Conservation (phyloP, 1,140 invertebrate genomes). For the Drosophila lacteicornis region DNA sequence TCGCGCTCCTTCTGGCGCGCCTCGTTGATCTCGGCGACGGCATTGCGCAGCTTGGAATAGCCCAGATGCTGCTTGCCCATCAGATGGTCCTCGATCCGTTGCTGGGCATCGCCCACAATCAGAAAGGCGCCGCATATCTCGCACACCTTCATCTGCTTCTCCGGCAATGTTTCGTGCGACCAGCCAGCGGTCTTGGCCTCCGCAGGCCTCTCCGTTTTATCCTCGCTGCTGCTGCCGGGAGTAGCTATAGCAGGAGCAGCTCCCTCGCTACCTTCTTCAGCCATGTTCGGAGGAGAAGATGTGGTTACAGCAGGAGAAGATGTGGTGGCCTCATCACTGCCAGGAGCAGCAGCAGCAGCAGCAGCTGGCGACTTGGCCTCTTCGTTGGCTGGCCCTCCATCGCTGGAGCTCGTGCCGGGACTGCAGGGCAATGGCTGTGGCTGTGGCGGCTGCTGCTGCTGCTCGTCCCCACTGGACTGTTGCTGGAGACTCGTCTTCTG, state of each 20-base stretch:
- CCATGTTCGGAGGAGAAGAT: background rate
- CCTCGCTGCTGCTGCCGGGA: constrained; percentile 2
- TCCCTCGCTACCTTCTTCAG: constrained; percentile 6
- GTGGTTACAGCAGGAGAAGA: background rate
- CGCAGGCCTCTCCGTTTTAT: constrained; percentile 88
- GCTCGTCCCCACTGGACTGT: constrained; percentile 24
- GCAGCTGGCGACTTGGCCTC: background rate
- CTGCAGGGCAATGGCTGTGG: constrained; percentile 7
- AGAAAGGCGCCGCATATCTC: constrained; percentile 99
- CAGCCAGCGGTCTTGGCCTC: constrained; percentile 86
- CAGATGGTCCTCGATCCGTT: constrained; percentile 98
- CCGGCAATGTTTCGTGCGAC: constrained; percentile 88
- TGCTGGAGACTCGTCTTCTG: constrained; percentile 10
- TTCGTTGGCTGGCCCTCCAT: constrained; percentile 3
- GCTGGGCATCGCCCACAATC: constrained; percentile 99
- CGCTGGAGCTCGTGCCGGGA: constrained; percentile 22
- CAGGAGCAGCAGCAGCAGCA: constrained; percentile 3
- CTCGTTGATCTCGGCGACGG: constrained; percentile 88
- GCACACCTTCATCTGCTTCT: constrained; percentile 99
- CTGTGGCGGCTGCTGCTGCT: background rate
- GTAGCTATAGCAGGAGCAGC: background rate
- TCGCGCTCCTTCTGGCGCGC: constrained; percentile 89
- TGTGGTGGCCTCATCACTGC: background rate
- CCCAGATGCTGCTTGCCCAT: constrained; percentile 99
- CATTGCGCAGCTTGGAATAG: constrained; percentile 88